A percentile compares a stretch with the other conserved stretches of the same genome.
phyloP scores from a whole-genome alignment of 2,113 vertebrate genomes.

The Accipiter cooperii region DNA sequence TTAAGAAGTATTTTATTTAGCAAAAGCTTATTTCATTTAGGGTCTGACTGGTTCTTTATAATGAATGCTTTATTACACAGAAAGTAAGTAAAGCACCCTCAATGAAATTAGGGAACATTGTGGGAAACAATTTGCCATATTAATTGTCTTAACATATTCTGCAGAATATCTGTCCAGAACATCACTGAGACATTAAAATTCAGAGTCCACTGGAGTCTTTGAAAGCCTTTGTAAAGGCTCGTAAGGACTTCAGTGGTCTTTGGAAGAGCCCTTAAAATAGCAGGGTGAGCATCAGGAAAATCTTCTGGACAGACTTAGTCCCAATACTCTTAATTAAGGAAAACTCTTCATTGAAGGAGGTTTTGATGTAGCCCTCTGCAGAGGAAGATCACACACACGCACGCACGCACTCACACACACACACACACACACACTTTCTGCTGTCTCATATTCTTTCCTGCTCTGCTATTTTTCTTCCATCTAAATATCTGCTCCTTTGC shows the following conservation, averaged over 20 bases:
- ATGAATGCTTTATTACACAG: slow-evolving; percentile 45
- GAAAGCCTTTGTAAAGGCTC: neutral
- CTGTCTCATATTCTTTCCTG: neutral
- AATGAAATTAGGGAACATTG: slow-evolving; percentile 37
- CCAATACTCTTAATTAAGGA: neutral
- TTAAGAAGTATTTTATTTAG: slow-evolving; percentile 36
- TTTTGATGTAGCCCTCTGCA: neutral
- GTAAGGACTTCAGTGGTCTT: neutral
- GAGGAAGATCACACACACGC: neutral
- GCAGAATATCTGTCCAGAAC: neutral
- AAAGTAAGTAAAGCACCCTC: neutral
- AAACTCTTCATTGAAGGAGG: neutral
- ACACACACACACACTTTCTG: too few species aligned
- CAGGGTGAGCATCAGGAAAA: neutral
- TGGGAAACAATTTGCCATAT: neutral
- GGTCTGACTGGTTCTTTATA: slow-evolving; percentile 45
- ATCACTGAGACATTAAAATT: neutral
- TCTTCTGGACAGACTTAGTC: neutral
- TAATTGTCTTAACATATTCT: neutral
- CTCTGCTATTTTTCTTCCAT: neutral
- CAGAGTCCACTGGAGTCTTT: neutral
- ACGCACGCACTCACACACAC: rapidly evolving
- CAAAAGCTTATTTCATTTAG: slow-evolving; percentile 58
- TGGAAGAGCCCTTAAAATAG: neutral
- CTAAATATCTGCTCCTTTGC: neutral